Evolutionary conservation across 1,140 invertebrate genomes (phyloP), one percentile per base, ranked within the genome.

Genomic region (Heliothis subflexa): DNA sequence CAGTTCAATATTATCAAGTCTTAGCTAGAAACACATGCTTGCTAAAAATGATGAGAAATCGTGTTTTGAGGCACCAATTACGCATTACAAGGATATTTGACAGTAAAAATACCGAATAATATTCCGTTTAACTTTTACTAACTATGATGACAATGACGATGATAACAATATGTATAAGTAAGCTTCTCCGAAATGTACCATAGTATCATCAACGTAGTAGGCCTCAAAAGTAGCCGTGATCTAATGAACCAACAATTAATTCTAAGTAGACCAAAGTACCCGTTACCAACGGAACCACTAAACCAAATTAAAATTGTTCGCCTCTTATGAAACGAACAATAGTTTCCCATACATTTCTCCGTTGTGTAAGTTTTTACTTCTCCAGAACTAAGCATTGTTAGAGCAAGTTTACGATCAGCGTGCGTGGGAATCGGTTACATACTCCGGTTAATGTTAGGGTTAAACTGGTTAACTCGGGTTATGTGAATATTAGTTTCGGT

Each of bases 291-390:
- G 47, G 66, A 70, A 70, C 66, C 66, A 50, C 66, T 14, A 70
- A 70, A 70, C 25, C 62, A 52, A 70, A 70, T 70, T 70, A 70
- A 70, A 49, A 70, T 70, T 52, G 47, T 18, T 25, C 66, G 11
- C 47, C 47, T 70, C 66, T 70, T 70, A 70, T 70, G 66, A 70
- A 70, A 70, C 66, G 50, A 70, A 70, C 66, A 70, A 70, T 70
- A 28, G 66, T 50, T 70, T 70, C 66, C 66, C 66, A 70, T 52
- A 21, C 66, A 70, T 70, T 70, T 70, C 66, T 70, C 66, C 47
- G 66, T 70, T 70, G 66, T 28, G 18, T 50, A 70, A 70, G 45
- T 70, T 70, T 70, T 70, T 70, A 52, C 47, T n/a, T 18, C 40
- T 18, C 0, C 57, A 45, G 47, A 25, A 28, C 47, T 64, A 40